Evolutionary conservation across 2,113 vertebrate species (phyloP).

Genomic region (Eolophus roseicapilla): DNA sequence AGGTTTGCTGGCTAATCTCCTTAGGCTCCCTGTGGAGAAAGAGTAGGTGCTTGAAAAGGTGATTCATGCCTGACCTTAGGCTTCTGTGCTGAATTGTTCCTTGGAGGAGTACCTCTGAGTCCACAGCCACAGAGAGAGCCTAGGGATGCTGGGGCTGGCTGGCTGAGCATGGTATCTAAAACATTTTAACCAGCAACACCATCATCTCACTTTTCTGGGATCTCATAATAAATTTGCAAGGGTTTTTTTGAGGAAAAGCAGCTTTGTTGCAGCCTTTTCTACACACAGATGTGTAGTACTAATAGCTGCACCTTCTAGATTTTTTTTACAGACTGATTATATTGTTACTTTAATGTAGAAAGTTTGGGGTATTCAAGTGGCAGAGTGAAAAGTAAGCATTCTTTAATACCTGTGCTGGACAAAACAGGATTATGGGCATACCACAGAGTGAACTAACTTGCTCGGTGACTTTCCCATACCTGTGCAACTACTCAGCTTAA

Average conservation of each 20-base stretch:
- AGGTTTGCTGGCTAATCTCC: background rate
- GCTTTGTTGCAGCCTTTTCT: background rate
- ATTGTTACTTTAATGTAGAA: background rate
- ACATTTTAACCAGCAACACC: background rate
- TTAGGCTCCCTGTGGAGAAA: background rate
- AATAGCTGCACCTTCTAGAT: background rate
- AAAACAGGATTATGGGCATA: background rate
- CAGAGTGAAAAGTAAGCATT: background rate
- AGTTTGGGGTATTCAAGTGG: background rate
- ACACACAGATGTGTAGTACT: background rate
- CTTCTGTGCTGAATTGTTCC: background rate
- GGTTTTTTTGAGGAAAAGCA: background rate
- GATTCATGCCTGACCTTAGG: background rate
- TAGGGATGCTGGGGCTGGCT: background rate
- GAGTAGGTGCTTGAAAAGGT: background rate
- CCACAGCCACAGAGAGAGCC: background rate
- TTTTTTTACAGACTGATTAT: background rate
- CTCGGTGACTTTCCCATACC: background rate
- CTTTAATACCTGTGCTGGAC: background rate
- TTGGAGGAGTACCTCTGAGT: background rate
- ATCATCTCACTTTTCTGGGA: background rate
- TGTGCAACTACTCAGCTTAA: background rate
- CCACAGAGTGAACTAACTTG: background rate
- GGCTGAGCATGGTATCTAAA: background rate
- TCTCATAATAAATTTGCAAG: background rate